phyloP scores from a whole-genome alignment of 1,140 invertebrate species.

The Cardiocondyla obscurior region DNA sequence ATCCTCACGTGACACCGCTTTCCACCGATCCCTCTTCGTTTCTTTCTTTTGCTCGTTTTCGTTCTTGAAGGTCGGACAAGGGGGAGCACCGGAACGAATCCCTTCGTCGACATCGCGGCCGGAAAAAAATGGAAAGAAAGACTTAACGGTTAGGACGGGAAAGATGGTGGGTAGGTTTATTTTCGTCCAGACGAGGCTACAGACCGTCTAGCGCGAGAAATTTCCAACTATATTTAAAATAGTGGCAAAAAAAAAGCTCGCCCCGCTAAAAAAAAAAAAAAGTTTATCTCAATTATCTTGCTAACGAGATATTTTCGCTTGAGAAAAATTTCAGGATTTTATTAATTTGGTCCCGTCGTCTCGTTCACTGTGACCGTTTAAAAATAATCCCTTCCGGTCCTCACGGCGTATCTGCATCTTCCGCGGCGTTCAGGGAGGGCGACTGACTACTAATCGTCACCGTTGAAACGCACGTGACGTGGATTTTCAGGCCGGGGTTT shows the following conservation, averaged over 20 bases:
- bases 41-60: constrained; percentile 28
- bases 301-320: background rate
- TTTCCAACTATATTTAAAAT: constrained; percentile 58
- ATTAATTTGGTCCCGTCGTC: background rate
- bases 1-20: constrained; percentile 11
- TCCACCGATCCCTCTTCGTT: background rate
- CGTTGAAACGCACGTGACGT: constrained; percentile 48
- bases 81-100: constrained; percentile 22
- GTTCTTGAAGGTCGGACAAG: constrained; percentile 43
- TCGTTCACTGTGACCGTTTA: background rate
- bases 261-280: background rate
- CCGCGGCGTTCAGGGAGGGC: background rate
- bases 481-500: constrained; percentile 72
- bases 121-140: constrained; percentile 63
- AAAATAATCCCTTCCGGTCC: background rate
- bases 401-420: background rate
- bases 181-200: constrained; percentile 71
- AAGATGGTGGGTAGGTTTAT: constrained; percentile 71
- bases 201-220: constrained; percentile 60
- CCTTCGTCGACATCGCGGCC: constrained; percentile 18
- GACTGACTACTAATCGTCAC: background rate
- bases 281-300: background rate
- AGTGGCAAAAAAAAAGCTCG: background rate
- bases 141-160: constrained; percentile 58
- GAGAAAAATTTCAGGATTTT: background rate